A percentile compares a stretch with the other conserved stretches of the same genome.
Evolutionary conservation across 2,797 vertebrate species (phyloP).

Genomic region (Bryconaethiops microstoma): DNA sequence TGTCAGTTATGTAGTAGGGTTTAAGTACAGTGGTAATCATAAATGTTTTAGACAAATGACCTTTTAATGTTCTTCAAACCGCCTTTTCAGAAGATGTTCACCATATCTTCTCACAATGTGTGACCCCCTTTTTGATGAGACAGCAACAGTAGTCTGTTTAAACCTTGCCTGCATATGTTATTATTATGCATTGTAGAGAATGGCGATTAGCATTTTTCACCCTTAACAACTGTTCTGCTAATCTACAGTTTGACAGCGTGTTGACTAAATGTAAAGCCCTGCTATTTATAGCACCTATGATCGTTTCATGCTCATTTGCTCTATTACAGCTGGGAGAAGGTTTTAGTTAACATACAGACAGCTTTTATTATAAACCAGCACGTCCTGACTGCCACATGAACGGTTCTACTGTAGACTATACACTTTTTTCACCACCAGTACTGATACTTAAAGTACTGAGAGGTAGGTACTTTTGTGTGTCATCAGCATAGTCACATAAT

Average conservation of each 20-base stretch:
- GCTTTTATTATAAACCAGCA: background rate
- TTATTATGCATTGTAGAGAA: background rate
- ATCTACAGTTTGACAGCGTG: constrained; percentile 49
- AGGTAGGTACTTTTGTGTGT: constrained; percentile 44
- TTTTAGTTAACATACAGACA: background rate
- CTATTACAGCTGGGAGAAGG: background rate
- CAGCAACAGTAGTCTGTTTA: constrained; percentile 31
- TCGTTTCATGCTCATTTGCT: constrained; percentile 39
- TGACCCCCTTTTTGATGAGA: constrained; percentile 41
- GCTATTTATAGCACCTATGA: constrained; percentile 45
- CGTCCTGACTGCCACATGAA: background rate
- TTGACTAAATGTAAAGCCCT: constrained; percentile 45
- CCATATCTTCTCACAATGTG: constrained; percentile 32
- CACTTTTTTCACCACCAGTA: constrained; percentile 29
- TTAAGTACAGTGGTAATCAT: too few relatives aligned
- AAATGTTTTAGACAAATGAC: constrained; percentile 27
- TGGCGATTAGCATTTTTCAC: constrained; percentile 22
- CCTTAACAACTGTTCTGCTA: constrained; percentile 34
- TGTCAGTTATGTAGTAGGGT: too few relatives aligned
- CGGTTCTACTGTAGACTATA: constrained; percentile 12
- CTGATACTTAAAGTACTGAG: constrained; percentile 35
- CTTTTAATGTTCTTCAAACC: constrained; percentile 21
- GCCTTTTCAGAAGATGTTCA: too few relatives aligned
- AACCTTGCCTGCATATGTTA: constrained; percentile 13
- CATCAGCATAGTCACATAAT: constrained; percentile 49